Evolutionary conservation across 2,888 invertebrate genomes (phyloP), one percentile per base, ranked within the genome.

Genomic region (Rhimphoctona megacephalus): DNA sequence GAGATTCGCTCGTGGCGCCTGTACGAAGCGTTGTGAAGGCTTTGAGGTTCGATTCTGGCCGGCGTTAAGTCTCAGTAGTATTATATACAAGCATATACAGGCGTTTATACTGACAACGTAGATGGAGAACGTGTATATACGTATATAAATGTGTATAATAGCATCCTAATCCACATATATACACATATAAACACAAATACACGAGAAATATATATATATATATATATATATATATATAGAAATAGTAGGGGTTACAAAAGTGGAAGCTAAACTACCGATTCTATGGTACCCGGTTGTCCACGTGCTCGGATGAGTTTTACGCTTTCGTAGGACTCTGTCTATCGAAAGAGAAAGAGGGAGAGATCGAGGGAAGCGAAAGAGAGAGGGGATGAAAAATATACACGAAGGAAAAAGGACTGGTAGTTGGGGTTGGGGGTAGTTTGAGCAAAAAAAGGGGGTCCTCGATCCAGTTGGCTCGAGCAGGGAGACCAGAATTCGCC

Each of bases 21-120:
- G 86, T 84, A 61, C 84, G 86, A 74, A 74, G 73, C 84, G 86
- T 84, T 74, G 78, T 86, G 86, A 52, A 81, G 78, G 74, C 78
- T 67, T 70, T 33, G 49, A 43, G 66, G 52, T 67, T 69, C 72
- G 54, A 52, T 30, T 64, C 49, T 43, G 39, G 39, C n/a, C 43
- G 36, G 81, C 57, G 43, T 85, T 69, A 61, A 81, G 70, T 64
- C 54, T 76, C 43, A 25, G 73, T 30, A 30, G 36, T n/a, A 64
- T 54, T 49, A 67, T 57, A 79, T 46, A 79, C 54, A 43, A 43
- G 9, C 25, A 33, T 66, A 49, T 30, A 33, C n/a, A 57, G 36
- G 25, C 57, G 25, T 57, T 30, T 61, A 30, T 61, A 61, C 30
- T 2, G 61, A 61, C 61, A 61, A 61, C 61, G 17, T 61, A 61